Base-by-base conservation (phyloP, 2,797 vertebrate genomes). In the Staurois parvus region DNA sequence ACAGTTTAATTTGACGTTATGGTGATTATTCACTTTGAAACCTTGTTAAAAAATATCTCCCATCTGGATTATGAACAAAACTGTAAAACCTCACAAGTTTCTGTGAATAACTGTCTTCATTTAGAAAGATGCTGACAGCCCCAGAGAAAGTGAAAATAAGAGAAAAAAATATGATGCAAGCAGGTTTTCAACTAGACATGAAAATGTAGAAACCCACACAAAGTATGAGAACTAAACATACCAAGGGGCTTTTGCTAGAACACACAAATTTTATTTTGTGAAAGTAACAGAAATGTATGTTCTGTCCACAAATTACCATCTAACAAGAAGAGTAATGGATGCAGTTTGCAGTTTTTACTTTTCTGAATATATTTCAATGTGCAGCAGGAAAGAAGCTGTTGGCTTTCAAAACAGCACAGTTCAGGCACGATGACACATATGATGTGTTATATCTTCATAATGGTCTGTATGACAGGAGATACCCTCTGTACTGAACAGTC, bases 61-160 rank as follows among this genome's bases (percentile, higher is more conserved):
- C 81, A 87, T 86, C 85, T 87, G 85, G 80, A 87, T 87, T 79
- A 87, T 72, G 75, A 87, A 79, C 75, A 78, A 83, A 87, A 87
- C 69, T 87, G 85, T 83, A 73, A 83, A 83, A 78, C 68, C 69
- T 87, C 75, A 83, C 85, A 83, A 48, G 76, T 79, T 87, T 72
- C 75, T 59, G 74, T 19, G 80, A 83, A 29, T 83, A 72, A 56
- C 68, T 82, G 85, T 72, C 74, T 82, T 72, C 79, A 78, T 86
- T 82, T 82, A 76, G 67, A 83, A 83, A 78, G 24, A 78, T 72
- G 77, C 68, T 86, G 80, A 86, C 85, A 83, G 74, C 29, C 28
- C 24, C 9, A 32, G n/a, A 77, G 72, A 86, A 77, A 8, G 59
- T 75, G 68, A 79, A 83, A 78, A 86, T 45, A 85, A 70, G 78